Conservation (phyloP, 1,140 invertebrate species). For the Scaptomyza graminum region DNA sequence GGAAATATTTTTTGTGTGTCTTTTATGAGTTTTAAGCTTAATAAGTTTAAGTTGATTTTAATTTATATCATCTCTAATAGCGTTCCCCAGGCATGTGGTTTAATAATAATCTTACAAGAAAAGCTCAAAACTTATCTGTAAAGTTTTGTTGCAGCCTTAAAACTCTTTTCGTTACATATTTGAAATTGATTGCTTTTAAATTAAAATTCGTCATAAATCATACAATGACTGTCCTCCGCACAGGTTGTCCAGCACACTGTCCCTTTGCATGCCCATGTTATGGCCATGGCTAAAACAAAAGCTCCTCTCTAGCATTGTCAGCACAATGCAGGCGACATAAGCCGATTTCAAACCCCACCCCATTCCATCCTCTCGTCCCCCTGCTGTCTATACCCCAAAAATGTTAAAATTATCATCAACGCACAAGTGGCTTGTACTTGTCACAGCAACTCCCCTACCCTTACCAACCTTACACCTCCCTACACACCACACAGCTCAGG, state of each 20-base stretch:
- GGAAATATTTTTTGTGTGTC: too few relatives aligned
- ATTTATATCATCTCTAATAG: not conserved
- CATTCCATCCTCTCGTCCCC: not conserved
- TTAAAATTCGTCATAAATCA: conserved; percentile 77
- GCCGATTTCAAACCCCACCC: conserved; percentile 69
- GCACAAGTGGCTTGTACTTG: conserved; percentile 81
- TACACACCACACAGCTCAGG: conserved; percentile 6
- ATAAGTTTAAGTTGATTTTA: not conserved
- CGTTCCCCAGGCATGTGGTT: not conserved
- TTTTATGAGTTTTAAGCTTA: too few relatives aligned
- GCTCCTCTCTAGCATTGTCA: conserved; percentile 68
- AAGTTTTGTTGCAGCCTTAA: conserved; percentile 38
- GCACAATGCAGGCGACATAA: conserved; percentile 80
- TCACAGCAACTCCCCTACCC: conserved; percentile 41
- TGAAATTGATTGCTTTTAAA: conserved; percentile 72
- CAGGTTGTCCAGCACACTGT: conserved; percentile 5
- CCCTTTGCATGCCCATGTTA: conserved; percentile 4
- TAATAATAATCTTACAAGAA: conserved; percentile 1
- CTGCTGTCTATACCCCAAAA: conserved; percentile 38
- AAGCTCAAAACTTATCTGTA: conserved; percentile 6
- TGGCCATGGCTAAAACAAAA: conserved; percentile 45
- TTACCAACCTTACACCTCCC: not conserved
- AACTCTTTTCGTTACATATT: conserved; percentile 57
- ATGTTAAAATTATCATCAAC: conserved; percentile 79
- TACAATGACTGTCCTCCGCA: conserved; percentile 42